A percentile compares a stretch with the other conserved stretches of the same genome.
Evolutionary conservation across 2,113 vertebrate species (phyloP).

Genomic region (Dissostichus mawsoni): DNA sequence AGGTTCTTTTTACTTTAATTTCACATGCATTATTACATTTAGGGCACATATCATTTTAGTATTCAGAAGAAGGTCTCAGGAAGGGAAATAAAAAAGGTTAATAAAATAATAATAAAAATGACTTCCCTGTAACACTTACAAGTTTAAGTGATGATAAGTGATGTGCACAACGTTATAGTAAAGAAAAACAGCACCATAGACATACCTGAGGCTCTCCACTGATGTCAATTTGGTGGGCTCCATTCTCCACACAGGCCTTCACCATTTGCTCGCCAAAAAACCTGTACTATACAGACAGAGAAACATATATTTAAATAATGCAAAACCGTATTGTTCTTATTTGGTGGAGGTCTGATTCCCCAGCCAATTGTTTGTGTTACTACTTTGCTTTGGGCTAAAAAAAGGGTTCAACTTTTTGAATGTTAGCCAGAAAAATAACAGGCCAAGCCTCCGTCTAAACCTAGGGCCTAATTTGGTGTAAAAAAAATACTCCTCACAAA

Average conservation of each 20-base stretch:
- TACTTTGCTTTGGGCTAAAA: not conserved
- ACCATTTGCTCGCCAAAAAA: slow-evolving; percentile 95
- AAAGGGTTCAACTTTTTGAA: too few relatives aligned
- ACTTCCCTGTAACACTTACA: not conserved
- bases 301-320: not conserved
- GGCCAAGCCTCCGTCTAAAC: too few relatives aligned
- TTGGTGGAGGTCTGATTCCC: not conserved
- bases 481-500: too few relatives aligned
- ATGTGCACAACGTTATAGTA: too few relatives aligned
- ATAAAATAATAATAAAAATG: too few relatives aligned
- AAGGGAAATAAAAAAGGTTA: too few relatives aligned
- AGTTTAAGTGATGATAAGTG: too few relatives aligned
- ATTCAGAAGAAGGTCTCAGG: not conserved
- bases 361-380: not conserved
- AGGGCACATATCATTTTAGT: not conserved
- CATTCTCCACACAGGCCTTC: slow-evolving; percentile 95
- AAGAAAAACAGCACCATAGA: not conserved
- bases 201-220: slow-evolving; percentile 95
- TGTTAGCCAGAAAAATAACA: too few relatives aligned
- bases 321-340: not conserved
- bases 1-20: too few relatives aligned
- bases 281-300: slow-evolving; percentile 85
- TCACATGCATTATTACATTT: not conserved
- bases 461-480: too few relatives aligned
- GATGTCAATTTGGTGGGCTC: slow-evolving; percentile 92